Evolutionary conservation across 2,113 vertebrate species (phyloP).

Genomic region (Heterochromis multidens): DNA sequence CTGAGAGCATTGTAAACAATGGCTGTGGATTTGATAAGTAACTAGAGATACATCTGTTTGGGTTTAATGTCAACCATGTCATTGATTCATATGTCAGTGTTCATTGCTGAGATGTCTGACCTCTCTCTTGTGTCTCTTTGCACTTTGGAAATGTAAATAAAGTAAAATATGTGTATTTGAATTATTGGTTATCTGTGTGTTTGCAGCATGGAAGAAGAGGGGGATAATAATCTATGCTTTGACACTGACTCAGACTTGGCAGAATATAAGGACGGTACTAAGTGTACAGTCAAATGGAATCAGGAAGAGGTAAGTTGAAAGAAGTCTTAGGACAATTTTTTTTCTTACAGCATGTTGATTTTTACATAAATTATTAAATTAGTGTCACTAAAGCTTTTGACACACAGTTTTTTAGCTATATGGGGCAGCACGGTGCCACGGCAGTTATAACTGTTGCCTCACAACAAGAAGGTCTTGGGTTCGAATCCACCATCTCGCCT

Average conservation of each 20-base stretch:
- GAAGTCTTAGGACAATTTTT: neutral
- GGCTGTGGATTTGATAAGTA: neutral
- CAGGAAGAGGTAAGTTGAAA: slow-evolving; percentile 80
- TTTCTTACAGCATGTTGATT: neutral
- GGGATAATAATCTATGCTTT: slow-evolving; percentile 71
- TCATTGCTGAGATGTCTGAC: neutral
- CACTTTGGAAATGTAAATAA: neutral
- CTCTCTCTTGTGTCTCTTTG: neutral
- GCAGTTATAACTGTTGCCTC: too few species aligned
- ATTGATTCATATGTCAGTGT: neutral
- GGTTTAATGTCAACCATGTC: neutral
- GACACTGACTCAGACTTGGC: slow-evolving; percentile 78
- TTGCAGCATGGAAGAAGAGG: slow-evolving; percentile 71
- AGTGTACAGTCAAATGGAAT: slow-evolving; percentile 83
- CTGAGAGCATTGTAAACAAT: neutral
- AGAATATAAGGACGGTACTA: slow-evolving; percentile 73
- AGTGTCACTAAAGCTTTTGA: neutral
- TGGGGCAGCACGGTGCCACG: too few species aligned
- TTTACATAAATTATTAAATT: neutral
- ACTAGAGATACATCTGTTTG: neutral
- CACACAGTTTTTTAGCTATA: too few species aligned
- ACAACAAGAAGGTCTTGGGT: too few species aligned
- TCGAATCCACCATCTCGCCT: too few species aligned
- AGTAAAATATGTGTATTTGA: neutral
- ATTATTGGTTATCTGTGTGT: neutral